These are phyloP conservation scores for Apotomis capreana DNA, from an alignment of 2,888 invertebrate species.

Conservation along the genomic window DNA sequence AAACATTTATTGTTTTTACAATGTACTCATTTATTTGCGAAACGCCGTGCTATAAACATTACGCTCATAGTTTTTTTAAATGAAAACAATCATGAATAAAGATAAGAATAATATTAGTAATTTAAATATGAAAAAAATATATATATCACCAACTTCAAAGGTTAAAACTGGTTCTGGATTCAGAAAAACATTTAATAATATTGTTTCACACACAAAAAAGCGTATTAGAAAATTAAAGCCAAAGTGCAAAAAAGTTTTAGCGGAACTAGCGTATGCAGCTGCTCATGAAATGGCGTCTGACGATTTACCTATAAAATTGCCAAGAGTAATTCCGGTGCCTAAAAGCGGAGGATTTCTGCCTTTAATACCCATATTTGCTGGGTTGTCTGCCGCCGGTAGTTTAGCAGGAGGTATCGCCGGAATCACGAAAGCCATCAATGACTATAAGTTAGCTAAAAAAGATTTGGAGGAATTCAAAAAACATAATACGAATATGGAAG, in stretches of 20 bases:
- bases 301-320: neutral
- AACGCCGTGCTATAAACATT: too few relatives aligned
- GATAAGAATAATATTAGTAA: neutral
- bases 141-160: too few relatives aligned
- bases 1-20: too few relatives aligned
- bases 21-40: too few relatives aligned
- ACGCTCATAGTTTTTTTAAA: too few relatives aligned
- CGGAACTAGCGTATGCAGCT: constrained; percentile 1
- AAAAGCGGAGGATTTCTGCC: constrained; percentile 12
- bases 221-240: constrained; percentile 11
- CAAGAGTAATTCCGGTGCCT: constrained; percentile 16
- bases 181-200: neutral
- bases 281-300: neutral
- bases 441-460: constrained; percentile 25
- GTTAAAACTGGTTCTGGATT: too few relatives aligned
- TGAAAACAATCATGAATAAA: too few relatives aligned
- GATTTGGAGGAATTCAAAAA: constrained; percentile 12
- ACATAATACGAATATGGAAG: constrained; percentile 24
- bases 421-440: constrained; percentile 30
- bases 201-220: neutral
- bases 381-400: constrained; percentile 26
- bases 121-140: neutral
- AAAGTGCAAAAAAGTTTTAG: neutral
- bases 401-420: constrained; percentile 34
- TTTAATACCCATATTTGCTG: constrained; percentile 38